Conservation (phyloP, 2,113 vertebrate species). For the Castor canadensis region DNA sequence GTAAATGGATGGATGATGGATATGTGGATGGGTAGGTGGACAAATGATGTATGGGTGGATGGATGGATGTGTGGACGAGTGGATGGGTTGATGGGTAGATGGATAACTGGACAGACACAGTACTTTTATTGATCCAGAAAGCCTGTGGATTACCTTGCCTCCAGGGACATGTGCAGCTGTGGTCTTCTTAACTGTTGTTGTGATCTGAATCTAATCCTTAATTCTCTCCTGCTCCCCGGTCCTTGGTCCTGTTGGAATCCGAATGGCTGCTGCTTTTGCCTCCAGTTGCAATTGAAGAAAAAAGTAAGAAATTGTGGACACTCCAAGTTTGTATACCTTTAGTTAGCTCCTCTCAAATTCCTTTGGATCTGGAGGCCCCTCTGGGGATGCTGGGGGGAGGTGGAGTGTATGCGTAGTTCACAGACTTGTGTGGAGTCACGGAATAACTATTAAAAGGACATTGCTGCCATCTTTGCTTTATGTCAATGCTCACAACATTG, state of each 20-base stretch:
- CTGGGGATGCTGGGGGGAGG: not conserved
- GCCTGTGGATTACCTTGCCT: not conserved
- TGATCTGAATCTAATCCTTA: not conserved
- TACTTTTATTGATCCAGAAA: too few relatives aligned
- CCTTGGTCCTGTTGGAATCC: not conserved
- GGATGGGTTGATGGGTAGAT: accelerated
- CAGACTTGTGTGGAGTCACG: not conserved
- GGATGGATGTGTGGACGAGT: too few relatives aligned
- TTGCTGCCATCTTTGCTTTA: not conserved
- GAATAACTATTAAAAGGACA: not conserved
- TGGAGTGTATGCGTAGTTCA: not conserved
- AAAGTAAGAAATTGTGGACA: slow-evolving; percentile 48
- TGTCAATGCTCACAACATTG: accelerated
- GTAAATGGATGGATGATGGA: not conserved
- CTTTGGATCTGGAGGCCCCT: not conserved
- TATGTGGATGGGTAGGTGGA: too few relatives aligned
- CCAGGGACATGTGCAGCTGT: not conserved
- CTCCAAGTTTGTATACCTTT: not conserved
- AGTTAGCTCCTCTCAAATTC: not conserved
- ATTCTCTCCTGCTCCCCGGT: not conserved
- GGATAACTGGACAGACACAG: too few relatives aligned
- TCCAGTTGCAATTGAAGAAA: slow-evolving; percentile 44
- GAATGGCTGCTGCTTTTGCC: not conserved
- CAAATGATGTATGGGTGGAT: not conserved
- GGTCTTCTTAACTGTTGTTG: not conserved